phyloP scores from a whole-genome alignment of 2,113 vertebrate genomes.

The Ovis canadensis region DNA sequence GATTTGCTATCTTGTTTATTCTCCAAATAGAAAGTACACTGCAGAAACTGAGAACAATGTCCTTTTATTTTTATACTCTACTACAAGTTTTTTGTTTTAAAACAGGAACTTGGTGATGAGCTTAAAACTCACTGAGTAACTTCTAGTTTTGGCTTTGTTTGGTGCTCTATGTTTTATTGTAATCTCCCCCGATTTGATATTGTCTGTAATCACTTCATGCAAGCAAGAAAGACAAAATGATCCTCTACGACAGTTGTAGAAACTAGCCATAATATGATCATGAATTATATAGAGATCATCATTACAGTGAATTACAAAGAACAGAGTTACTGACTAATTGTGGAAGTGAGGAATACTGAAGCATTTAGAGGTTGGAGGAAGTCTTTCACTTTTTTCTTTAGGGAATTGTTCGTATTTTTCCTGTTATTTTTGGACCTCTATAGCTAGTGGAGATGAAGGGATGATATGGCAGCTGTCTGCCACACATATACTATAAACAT shows the following conservation, averaged over 20 bases:
- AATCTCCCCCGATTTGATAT: not conserved
- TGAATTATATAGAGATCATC: not conserved
- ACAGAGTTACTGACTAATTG: not conserved
- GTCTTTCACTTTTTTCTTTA: not conserved
- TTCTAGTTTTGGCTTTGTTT: constrained; percentile 4
- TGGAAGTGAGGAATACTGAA: constrained; percentile 1
- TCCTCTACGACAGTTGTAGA: not conserved
- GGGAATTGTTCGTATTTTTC: not conserved
- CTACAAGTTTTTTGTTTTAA: not conserved
- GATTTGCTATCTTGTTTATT: not conserved
- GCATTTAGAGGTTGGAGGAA: not conserved
- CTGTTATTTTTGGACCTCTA: not conserved
- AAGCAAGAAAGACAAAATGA: not conserved
- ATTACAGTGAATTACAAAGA: not conserved
- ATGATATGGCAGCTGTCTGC: not conserved
- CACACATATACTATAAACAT: not conserved
- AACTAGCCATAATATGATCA: not conserved
- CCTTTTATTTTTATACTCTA: not conserved
- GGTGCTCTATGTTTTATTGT: constrained; percentile 2
- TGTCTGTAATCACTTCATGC: not conserved
- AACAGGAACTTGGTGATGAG: not conserved
- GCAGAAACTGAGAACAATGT: not conserved
- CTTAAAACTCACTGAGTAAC: not conserved
- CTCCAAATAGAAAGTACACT: not conserved
- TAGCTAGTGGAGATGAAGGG: not conserved